A percentile compares a stretch with the other conserved stretches of the same genome.
Conservation (phyloP, 2,797 vertebrate species). For the Prunella strophiata region DNA sequence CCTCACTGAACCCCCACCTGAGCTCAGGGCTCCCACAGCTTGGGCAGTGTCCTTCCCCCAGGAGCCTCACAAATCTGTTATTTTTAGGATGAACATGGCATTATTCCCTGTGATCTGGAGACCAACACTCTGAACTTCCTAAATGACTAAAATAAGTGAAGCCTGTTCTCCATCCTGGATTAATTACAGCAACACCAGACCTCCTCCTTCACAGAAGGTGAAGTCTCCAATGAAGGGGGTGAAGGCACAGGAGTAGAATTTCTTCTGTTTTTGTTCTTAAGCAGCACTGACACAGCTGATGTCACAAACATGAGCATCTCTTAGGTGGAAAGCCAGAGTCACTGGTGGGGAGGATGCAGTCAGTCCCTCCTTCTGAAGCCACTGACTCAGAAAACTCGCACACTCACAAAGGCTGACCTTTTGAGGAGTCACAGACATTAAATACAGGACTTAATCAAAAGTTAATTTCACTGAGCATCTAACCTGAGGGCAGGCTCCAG, state of each 20-base stretch:
- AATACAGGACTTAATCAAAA: conserved; percentile 33
- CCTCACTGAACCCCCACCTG: neutral
- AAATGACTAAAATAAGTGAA: neutral
- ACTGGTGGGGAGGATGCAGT: neutral
- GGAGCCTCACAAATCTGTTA: neutral
- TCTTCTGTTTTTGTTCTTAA: neutral
- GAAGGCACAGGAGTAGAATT: neutral
- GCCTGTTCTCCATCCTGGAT: neutral
- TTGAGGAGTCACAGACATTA: conserved; percentile 51
- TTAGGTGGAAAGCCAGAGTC: neutral
- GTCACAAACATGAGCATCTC: neutral
- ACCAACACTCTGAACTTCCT: neutral
- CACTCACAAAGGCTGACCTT: conserved; percentile 42
- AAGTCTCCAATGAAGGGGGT: neutral
- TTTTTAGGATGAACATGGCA: neutral
- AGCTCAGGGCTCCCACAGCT: neutral
- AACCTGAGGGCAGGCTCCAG: conserved; percentile 44
- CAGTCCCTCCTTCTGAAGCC: neutral
- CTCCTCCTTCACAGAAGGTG: neutral
- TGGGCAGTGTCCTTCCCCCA: neutral
- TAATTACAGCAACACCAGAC: neutral
- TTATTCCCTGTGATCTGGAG: neutral
- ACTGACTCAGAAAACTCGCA: neutral
- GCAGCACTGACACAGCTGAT: neutral
- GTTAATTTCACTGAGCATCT: conserved; percentile 65